Base-by-base conservation (phyloP, 2,797 vertebrate species). In the Labeo calbasu region DNA sequence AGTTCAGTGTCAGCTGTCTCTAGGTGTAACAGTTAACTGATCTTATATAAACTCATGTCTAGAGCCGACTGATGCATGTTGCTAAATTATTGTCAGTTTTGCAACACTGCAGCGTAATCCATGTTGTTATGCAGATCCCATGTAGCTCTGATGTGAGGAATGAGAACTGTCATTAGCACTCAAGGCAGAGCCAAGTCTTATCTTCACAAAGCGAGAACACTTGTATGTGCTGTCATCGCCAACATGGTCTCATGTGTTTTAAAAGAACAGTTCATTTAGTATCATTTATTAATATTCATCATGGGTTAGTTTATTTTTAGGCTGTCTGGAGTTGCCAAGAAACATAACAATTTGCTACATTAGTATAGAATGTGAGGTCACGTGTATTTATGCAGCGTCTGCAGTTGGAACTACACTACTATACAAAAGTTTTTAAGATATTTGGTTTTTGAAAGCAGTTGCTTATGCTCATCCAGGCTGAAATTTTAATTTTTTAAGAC, bases 141-240 rank as follows among this genome's bases (percentile, higher is more conserved):
- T 53, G 70, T 63, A 51, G 19, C 68, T 63, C 25, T 63, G 51
- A 81, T 48, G 36, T 46, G 36, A 73, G 17, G 25, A 82, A 82
- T 25, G 46, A 65, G 13, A 36, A 65, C 13, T 73, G 57, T 65
- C 70, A 72, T 57, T 28, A 48, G 21, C 70, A 65, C 57, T 81
- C 23, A 59, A 46, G 14, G 43, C 12, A 51, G 17, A 73, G 69
- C 57, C 69, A 82, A 73, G 59, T 66, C 25, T 82, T 51, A 19
- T 75, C 70, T 76, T 17, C 80, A 61, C 53, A 75, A 14, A 23
- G 15, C 23, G 13, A 68, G 32, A 46, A 23, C 48, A 55, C 46
- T 21, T 36, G 25, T 40, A 15, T 48, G 70, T 61, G 21, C 63
- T 69, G 50, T 76, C 59, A 55, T 15, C 40, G 63, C 40, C 43